Evolutionary conservation across 37 sponge, comb jelly and placozoan genomes (phyloP).

Genomic region (Diacarnus erythraeanus): DNA sequence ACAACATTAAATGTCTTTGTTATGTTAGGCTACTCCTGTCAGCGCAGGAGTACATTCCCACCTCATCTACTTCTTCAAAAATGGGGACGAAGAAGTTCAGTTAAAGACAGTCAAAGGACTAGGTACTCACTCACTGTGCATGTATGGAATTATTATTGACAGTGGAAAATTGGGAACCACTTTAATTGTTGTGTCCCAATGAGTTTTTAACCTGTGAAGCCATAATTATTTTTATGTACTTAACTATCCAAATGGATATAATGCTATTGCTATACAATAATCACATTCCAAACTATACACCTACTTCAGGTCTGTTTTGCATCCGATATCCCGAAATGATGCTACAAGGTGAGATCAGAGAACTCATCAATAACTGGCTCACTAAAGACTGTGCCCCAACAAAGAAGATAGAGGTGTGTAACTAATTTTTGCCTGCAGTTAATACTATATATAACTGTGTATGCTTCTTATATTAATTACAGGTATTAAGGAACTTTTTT

Average conservation of each 20-base stretch:
- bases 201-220: too few relatives aligned
- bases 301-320: constrained; percentile 89
- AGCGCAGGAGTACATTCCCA: constrained; percentile 53
- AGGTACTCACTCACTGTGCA: too few relatives aligned
- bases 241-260: background rate
- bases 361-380: constrained; percentile 73
- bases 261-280: background rate
- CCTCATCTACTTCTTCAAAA: constrained; percentile 74
- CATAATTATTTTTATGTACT: background rate
- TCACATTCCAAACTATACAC: too few relatives aligned
- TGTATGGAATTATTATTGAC: too few relatives aligned
- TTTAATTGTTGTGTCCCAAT: too few relatives aligned
- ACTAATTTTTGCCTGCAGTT: background rate
- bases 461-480: background rate
- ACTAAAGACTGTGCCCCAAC: constrained; percentile 24
- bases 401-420: constrained; percentile 43
- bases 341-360: constrained; percentile 55
- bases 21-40: constrained; percentile 7
- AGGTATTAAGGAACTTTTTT: constrained; percentile 82
- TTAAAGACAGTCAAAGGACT: constrained; percentile 76
- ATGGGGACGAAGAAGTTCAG: constrained; percentile 64
- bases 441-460: background rate
- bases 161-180: too few relatives aligned
- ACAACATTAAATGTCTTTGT: background rate
- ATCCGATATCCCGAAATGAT: constrained; percentile 86